Conservation (phyloP, 2,888 invertebrate species). For the Drosophila demipolita region DNA sequence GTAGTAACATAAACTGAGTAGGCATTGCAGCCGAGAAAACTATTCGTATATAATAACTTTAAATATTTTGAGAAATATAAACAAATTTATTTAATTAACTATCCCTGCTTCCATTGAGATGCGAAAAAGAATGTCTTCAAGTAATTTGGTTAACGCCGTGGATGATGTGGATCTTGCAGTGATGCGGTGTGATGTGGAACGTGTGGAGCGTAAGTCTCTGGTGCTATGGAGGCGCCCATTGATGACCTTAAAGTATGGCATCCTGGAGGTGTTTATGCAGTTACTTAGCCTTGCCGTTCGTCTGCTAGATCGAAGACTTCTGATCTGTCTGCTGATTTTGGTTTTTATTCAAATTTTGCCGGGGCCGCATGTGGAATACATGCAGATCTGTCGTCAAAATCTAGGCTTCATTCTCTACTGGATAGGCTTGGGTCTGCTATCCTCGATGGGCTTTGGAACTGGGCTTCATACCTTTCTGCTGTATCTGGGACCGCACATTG, state of each 20-base stretch:
- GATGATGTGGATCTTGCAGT: slow-evolving; percentile 8
- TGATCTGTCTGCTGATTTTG: slow-evolving; percentile 69
- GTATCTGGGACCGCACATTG: slow-evolving; percentile 99
- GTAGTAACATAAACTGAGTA: neutral
- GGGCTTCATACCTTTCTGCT: slow-evolving; percentile 99
- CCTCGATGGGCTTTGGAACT: slow-evolving; percentile 98
- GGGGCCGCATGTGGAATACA: slow-evolving; percentile 82
- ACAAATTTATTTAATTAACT: slow-evolving; percentile 1
- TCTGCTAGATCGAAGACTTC: slow-evolving; percentile 82
- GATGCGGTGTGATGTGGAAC: slow-evolving; percentile 81
- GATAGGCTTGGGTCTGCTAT: slow-evolving; percentile 96
- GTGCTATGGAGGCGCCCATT: slow-evolving; percentile 93
- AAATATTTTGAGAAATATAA: neutral
- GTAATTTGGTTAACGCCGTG: neutral
- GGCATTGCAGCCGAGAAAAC: neutral
- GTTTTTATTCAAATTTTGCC: slow-evolving; percentile 79
- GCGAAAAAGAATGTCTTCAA: slow-evolving; percentile 46
- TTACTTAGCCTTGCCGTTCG: slow-evolving; percentile 86
- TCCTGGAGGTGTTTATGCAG: slow-evolving; percentile 89
- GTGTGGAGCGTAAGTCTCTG: slow-evolving; percentile 87
- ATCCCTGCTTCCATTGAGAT: slow-evolving; percentile 17
- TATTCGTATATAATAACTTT: slow-evolving; percentile 17
- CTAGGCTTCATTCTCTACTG: slow-evolving; percentile 89
- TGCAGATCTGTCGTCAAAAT: slow-evolving; percentile 79
- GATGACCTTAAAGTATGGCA: slow-evolving; percentile 91